Evolutionary conservation across 35 echinoderm and acorn worm species (phyloP), one percentile per base, ranked within the genome.

Genomic region (Holothuria glaberrima): DNA sequence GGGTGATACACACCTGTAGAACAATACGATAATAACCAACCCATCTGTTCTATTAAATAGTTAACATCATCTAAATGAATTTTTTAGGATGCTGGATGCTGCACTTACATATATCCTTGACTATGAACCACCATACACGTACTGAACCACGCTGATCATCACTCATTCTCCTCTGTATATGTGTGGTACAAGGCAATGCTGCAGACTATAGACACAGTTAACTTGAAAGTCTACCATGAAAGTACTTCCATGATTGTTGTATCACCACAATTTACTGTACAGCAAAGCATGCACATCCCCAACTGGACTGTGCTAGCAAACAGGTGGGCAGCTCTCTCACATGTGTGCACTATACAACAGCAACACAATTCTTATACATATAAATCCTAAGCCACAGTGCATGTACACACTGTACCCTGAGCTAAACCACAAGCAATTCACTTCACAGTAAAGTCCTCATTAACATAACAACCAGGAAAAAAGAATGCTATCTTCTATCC

Each of bases 401-500:
- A 54, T 54, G 36, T 41, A 41, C 7, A 36, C 18, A 38, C 69
- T 36, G 30, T 54, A 54, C 50, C 50, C 27, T 78, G 20, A 21
- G 27, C 74, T n/a, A 78, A 78, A 78, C 74, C 74, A 78, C 74
- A 78, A 78, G 74, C 41, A 78, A 78, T 48, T 27, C 66, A 69
- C 70, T 36, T 41, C 44, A 48, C 44, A 78, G 74, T 48, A 73
- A 31, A 73, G 69, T 29, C 69, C 71, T 78, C 38, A 78, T 78
- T 78, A 78, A 78, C 74, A 78, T 78, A 78, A 78, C 74, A 78
- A 78, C 44, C 74, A 41, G 50, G 74, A 48, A 78, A 78, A 54
- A 78, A 48, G 74, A 78, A 78, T 78, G 74, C 74, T 48, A 78
- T 78, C 74, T 48, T 78, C 38, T 78, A 48, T 78, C 74, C 74